These are phyloP conservation scores for Phaedon cochleariae DNA, from an alignment of 2,888 invertebrate genomes.

Conservation along the genomic window DNA sequence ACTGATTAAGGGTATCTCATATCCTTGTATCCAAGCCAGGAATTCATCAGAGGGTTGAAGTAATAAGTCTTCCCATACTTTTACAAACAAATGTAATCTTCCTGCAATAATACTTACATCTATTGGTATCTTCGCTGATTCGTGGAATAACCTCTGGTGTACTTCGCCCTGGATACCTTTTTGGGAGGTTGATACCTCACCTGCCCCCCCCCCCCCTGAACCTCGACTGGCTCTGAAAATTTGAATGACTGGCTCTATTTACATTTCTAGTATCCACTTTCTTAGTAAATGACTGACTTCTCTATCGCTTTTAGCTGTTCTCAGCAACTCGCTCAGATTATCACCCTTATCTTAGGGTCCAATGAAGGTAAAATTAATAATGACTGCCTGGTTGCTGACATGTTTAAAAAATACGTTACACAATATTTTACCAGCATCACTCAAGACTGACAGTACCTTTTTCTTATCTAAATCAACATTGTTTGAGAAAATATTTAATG, in stretches of 20 bases:
- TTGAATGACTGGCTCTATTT: neutral
- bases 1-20: neutral
- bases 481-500: too few species aligned
- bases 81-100: neutral
- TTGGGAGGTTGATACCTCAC: too few species aligned
- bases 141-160: too few species aligned
- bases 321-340: neutral
- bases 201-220: too few species aligned
- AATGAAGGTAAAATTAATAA: too few species aligned
- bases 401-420: too few species aligned
- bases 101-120: neutral
- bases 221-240: neutral
- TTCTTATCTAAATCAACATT: too few species aligned
- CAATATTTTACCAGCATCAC: too few species aligned
- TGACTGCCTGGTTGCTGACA: too few species aligned
- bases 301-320: constrained; percentile 1
- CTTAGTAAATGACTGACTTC: neutral
- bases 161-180: too few species aligned
- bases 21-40: too few species aligned
- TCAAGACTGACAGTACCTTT: too few species aligned
- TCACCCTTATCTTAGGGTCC: neutral
- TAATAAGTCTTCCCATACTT: neutral
- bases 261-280: neutral
- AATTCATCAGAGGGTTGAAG: neutral
- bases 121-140: neutral